Base-by-base conservation (phyloP, 2,888 invertebrate genomes). In the Euphydryas editha region DNA sequence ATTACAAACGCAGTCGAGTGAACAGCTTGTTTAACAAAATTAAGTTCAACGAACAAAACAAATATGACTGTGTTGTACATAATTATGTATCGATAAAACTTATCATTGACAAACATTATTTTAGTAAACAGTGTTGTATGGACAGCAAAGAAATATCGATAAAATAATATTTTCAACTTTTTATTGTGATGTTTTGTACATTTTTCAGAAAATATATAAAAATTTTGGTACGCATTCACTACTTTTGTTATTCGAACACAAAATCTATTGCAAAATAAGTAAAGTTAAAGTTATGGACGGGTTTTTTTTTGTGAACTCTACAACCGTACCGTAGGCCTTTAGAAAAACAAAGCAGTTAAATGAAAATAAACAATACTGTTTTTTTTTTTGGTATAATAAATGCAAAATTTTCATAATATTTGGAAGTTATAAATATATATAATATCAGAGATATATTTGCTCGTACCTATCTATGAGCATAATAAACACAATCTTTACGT, bases 81-180 rank as follows among this genome's bases (percentile, higher is more conserved):
- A n/a, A n/a, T n/a, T n/a, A 68, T 47, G 46, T 59, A 65, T 42
- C 59, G 59, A 65, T 66, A 58, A 36, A 42, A 44, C 47, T 67
- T 67, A 67, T 64, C 67, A 44, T 44, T 17, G 37, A 62, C 54
- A 63, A 55, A 61, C 60, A 59, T 62, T 64, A 55, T 60, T 63
- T 51, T 21, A 56, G 24, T 37, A 49, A 60, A 63, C 60, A 57
- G 54, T 58, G 24, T 15, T 58, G 66, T 61, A 68, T 10, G 17
- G 67, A 44, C 60, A 57, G 46, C 51, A 60, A 21, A 44, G 63
- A 47, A 56, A 44, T 39, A 51, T 13, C 0, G 11, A 21, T 20
- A 15, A 57, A 21, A 2, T 8, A 39, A 39, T 13, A 39, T 7
- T 7, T 5, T 39, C 11, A 13, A 2, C 10, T 39, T 39, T 39